Evolutionary conservation across 2,888 invertebrate genomes (phyloP).

Genomic region (Listrodromus nycthemerus): DNA sequence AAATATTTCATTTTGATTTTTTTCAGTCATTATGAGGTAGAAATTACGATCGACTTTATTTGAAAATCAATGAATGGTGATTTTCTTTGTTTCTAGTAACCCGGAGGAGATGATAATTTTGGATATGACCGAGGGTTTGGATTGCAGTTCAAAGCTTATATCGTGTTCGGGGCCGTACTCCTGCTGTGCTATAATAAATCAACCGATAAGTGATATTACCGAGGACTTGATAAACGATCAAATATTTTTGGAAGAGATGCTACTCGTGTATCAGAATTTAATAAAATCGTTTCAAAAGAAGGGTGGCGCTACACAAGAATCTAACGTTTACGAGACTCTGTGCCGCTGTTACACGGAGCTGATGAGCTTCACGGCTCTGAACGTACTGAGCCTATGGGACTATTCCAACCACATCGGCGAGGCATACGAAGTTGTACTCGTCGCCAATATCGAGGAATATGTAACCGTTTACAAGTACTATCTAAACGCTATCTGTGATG

Average conservation of each 20-base stretch:
- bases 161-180: constrained; percentile 80
- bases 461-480: constrained; percentile 90
- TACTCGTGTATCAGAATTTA: constrained; percentile 87
- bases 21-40: background rate
- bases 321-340: constrained; percentile 88
- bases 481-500: constrained; percentile 90
- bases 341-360: constrained; percentile 90
- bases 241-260: constrained; percentile 89
- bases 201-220: constrained; percentile 75
- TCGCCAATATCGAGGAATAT: constrained; percentile 90
- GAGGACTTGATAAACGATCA: constrained; percentile 87
- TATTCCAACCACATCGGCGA: constrained; percentile 89
- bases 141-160: constrained; percentile 73
- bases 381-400: constrained; percentile 89
- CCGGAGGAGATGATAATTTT: constrained; percentile 74
- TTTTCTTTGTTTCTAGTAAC: constrained; percentile 69
- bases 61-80: background rate
- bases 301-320: constrained; percentile 86
- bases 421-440: constrained; percentile 88
- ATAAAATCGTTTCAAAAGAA: constrained; percentile 89
- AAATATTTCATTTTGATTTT: background rate
- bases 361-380: constrained; percentile 89
- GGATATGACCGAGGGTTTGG: constrained; percentile 68
- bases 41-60: background rate
- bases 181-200: constrained; percentile 79